phyloP scores from a whole-genome alignment of 2,797 vertebrate species.

The Sylvia borin region DNA sequence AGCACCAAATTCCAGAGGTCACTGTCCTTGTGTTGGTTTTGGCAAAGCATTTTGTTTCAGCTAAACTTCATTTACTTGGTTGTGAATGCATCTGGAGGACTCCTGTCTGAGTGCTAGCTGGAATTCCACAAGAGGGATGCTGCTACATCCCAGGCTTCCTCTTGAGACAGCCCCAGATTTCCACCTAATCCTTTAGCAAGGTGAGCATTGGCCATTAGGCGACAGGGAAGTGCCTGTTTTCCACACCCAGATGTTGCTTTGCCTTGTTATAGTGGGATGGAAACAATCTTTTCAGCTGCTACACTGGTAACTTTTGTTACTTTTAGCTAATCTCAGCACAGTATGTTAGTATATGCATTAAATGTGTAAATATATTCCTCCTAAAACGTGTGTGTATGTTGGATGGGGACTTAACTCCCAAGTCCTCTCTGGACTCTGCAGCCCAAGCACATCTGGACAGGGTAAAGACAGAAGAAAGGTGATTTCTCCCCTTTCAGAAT shows the following conservation, averaged over 20 bases:
- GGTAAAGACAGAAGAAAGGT: not conserved
- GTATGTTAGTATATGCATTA: not conserved
- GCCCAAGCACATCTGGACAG: not conserved
- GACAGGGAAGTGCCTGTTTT: not conserved
- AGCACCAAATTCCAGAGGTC: slow-evolving; percentile 51
- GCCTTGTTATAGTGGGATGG: not conserved
- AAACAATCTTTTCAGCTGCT: not conserved
- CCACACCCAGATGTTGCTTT: not conserved
- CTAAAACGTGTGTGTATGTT: accelerated
- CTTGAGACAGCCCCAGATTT: not conserved
- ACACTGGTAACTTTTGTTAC: not conserved
- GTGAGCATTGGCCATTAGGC: not conserved
- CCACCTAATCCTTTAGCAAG: not conserved
- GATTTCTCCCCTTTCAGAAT: not conserved
- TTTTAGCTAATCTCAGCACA: not conserved
- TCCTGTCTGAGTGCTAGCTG: not conserved
- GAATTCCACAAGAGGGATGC: not conserved
- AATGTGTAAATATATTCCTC: not conserved
- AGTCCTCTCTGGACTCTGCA: not conserved
- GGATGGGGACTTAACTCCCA: not conserved
- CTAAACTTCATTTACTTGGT: not conserved
- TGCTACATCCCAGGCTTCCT: not conserved
- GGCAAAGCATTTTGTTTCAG: not conserved
- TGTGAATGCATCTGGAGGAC: not conserved
- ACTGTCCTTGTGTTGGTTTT: slow-evolving; percentile 34